A percentile compares a stretch with the other conserved stretches of the same genome.
Evolutionary conservation across 2,797 vertebrate species (phyloP).

Genomic region (Sebastiscus albofasciatus): DNA sequence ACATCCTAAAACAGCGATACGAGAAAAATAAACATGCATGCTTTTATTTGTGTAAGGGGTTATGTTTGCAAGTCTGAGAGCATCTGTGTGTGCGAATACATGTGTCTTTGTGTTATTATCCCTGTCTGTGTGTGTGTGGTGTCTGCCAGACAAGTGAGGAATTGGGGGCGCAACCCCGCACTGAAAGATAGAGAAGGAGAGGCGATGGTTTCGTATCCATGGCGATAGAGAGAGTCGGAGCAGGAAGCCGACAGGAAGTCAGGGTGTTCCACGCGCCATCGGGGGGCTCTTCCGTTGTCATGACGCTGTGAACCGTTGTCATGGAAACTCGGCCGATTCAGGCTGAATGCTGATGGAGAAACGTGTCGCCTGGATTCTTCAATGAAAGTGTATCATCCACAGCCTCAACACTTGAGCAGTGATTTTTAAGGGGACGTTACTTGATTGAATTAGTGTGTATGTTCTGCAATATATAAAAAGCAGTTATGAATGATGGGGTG

Average conservation of each 20-base stretch:
- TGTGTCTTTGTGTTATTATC: conserved; percentile 22
- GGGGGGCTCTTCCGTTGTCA: conserved; percentile 87
- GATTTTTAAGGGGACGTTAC: no score
- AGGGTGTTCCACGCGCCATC: conserved; percentile 80
- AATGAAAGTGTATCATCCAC: conserved; percentile 29
- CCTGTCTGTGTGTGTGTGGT: neutral
- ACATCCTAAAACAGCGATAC: neutral
- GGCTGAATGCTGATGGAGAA: conserved; percentile 84
- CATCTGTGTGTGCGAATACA: neutral
- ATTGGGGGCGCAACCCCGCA: conserved; percentile 62
- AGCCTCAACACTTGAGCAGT: neutral
- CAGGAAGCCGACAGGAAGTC: conserved; percentile 86
- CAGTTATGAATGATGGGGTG: no score
- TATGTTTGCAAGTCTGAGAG: conserved; percentile 14
- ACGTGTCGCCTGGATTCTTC: conserved; percentile 39
- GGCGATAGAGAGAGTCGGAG: conserved; percentile 78
- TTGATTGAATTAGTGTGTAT: no score
- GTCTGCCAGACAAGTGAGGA: conserved; percentile 54
- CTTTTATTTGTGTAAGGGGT: neutral
- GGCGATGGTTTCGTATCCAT: conserved; percentile 85
- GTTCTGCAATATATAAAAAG: no score
- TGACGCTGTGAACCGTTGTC: conserved; percentile 81
- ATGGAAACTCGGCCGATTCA: conserved; percentile 83
- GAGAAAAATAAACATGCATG: neutral
- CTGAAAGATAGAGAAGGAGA: conserved; percentile 64